These are phyloP conservation scores for Halictus rubicundus DNA, from an alignment of 1,140 invertebrate species.

Conservation along the genomic window DNA sequence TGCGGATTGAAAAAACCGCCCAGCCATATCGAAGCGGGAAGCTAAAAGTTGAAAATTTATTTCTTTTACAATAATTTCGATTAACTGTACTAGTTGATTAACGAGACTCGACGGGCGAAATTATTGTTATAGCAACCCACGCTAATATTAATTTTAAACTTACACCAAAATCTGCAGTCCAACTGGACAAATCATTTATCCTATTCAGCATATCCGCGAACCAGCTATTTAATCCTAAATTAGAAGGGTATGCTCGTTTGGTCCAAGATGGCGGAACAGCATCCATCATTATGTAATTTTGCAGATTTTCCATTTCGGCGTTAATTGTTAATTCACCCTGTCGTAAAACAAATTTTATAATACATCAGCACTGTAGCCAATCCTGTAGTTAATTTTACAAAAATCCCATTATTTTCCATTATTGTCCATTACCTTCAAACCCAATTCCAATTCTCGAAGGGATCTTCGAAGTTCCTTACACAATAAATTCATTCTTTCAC, in stretches of 20 bases:
- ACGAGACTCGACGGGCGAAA: not conserved
- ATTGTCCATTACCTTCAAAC: conserved; percentile 87
- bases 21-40: conserved; percentile 94
- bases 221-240: conserved; percentile 91
- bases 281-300: conserved; percentile 89
- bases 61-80: conserved; percentile 1
- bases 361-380: not conserved
- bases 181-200: conserved; percentile 89
- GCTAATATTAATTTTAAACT: conserved; percentile 63
- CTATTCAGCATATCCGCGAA: conserved; percentile 91
- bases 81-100: not conserved
- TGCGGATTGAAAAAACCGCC: conserved; percentile 98
- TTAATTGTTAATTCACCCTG: conserved; percentile 96
- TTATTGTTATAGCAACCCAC: conserved; percentile 46
- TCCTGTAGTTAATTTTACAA: no score
- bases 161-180: conserved; percentile 88
- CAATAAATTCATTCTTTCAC: conserved; percentile 95
- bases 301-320: conserved; percentile 93
- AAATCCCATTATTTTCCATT: not conserved
- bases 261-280: conserved; percentile 92
- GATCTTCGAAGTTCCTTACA: conserved; percentile 90
- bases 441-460: conserved; percentile 92
- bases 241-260: conserved; percentile 93
- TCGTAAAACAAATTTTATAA: conserved; percentile 53
- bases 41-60: conserved; percentile 71